Evolutionary conservation across 2,797 vertebrate genomes (phyloP).

Genomic region (Chromis chromis): DNA sequence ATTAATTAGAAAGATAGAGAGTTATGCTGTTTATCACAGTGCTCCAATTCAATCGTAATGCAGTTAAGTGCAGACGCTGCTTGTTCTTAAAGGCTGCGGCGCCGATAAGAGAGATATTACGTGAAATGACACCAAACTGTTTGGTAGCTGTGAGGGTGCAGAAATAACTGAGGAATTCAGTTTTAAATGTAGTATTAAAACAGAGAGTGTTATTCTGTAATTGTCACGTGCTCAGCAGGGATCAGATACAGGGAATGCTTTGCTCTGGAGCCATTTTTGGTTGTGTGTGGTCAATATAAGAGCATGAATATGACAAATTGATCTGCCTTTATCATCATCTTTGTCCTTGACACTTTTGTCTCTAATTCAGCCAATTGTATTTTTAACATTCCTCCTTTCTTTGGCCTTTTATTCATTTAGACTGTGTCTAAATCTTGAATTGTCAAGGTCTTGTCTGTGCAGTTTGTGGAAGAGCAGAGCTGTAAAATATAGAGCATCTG

Average conservation of each 20-base stretch:
- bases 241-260: slow-evolving; percentile 30
- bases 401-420: background rate
- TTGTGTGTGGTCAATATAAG: background rate
- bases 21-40: slow-evolving; percentile 16
- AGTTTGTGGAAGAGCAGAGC: slow-evolving; percentile 6
- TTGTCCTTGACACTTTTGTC: background rate
- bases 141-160: slow-evolving; percentile 8
- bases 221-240: slow-evolving; percentile 40
- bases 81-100: slow-evolving; percentile 12
- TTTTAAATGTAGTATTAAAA: slow-evolving; percentile 50
- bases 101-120: slow-evolving; percentile 2
- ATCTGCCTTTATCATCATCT: slow-evolving; percentile 6
- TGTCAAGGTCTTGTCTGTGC: background rate
- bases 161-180: slow-evolving; percentile 36
- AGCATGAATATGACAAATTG: slow-evolving; percentile 14
- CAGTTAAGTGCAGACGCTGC: slow-evolving; percentile 23
- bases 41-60: slow-evolving; percentile 18
- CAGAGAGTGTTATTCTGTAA: slow-evolving; percentile 42
- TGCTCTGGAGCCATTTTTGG: slow-evolving; percentile 26
- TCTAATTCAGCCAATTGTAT: slow-evolving; percentile 11
- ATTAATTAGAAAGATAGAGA: slow-evolving; percentile 48
- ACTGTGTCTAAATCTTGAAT: background rate
- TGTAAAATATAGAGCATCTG: slow-evolving; percentile 1
- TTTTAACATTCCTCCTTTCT: background rate
- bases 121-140: slow-evolving; percentile 16